These are phyloP conservation scores for Okamejei kenojei DNA, from an alignment of 2,797 vertebrate species.

Conservation along the genomic window DNA sequence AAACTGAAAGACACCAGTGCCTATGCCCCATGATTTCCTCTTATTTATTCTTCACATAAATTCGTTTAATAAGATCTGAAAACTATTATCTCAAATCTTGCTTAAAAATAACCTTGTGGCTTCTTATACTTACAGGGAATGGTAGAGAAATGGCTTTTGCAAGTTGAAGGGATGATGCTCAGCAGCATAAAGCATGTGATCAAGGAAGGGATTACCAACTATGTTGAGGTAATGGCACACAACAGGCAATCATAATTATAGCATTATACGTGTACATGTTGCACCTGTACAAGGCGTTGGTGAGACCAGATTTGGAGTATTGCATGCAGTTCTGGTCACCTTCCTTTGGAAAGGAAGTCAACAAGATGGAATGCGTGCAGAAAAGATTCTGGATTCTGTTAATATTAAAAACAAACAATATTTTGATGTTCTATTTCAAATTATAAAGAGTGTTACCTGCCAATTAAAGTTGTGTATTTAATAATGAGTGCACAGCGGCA, in stretches of 20 bases:
- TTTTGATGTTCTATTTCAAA: neutral
- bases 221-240: conserved; percentile 61
- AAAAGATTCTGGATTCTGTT: neutral
- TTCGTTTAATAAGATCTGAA: neutral
- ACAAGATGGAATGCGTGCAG: no score
- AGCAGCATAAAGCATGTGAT: conserved; percentile 71
- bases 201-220: conserved; percentile 63
- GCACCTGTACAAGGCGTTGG: no score
- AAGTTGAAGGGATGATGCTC: conserved; percentile 81
- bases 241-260: neutral
- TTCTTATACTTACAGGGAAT: conserved; percentile 65
- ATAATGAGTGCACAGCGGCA: neutral
- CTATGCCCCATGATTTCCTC: neutral
- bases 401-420: neutral
- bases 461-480: neutral
- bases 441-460: neutral
- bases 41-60: neutral
- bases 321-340: no score
- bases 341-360: no score
- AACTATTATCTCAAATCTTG: neutral
- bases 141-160: conserved; percentile 89
- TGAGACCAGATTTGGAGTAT: no score
- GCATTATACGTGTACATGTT: no score
- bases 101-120: neutral
- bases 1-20: neutral